Base-by-base conservation (phyloP, 2,113 vertebrate species). In the Prietella phreatophila region DNA sequence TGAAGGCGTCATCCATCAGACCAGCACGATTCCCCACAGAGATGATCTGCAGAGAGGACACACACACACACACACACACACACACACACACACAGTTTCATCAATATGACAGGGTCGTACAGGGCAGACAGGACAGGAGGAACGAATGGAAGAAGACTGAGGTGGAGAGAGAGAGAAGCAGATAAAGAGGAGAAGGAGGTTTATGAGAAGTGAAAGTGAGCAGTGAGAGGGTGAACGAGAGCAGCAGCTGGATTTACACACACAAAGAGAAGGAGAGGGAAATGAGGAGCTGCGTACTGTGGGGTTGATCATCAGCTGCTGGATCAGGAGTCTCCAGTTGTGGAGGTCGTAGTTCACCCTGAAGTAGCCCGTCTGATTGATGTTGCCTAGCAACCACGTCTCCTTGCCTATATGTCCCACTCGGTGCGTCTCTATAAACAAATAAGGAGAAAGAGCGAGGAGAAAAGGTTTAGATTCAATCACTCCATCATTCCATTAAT, bases 291-390 rank as follows among this genome's bases (percentile, higher is more conserved):
- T 5, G 87, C 92, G 84, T 95, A 99, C 98, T 92, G 96, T 95
- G 71, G 96, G 96, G 89, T 97, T 97, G 92, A 87, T 95, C 94
- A 96, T 97, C 82, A 99, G 96, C 79, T 99, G 98, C 89, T 96
- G 96, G 91, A 97, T 98, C 86, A 99, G 93, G 89, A 98, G 94
- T 88, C 94, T 97, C 98, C 98, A 99, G 92, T 99, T 99, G 90
- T 96, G 96, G 83, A 97, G 94, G 95, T 99, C 97, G 76, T 99
- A 99, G 95, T 99, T 99, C 93, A 99, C 97, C 87, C 98, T 95
- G 88, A 99, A 99, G 94, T 99, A 99, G 10, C 98, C 98, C 0
- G 97, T 99, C 94, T 99, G 98, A 93, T 99, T 98, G 92, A 99
- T 96, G 93, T 99, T 99, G 76, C 97, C 98, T 15, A 99, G 93